These are phyloP conservation scores for Trogon melanurus DNA, from an alignment of 2,113 vertebrate species.

Conservation along the genomic window DNA sequence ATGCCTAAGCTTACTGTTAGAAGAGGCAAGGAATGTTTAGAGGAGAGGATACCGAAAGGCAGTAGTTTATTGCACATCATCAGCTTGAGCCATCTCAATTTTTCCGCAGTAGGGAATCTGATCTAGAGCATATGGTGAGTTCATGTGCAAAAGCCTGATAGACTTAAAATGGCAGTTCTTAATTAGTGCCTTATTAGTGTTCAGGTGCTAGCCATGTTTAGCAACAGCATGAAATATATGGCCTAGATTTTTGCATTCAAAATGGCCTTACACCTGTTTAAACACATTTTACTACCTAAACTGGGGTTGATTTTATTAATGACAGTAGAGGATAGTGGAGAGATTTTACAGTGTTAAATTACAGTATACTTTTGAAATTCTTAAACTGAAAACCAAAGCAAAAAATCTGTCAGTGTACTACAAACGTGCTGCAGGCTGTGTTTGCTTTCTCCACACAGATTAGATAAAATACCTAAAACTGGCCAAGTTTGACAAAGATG, in stretches of 20 bases:
- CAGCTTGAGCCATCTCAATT: slow-evolving; percentile 3
- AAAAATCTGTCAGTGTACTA: not conserved
- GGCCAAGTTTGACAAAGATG: slow-evolving; percentile 38
- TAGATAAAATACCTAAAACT: slow-evolving; percentile 16
- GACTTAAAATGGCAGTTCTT: slow-evolving; percentile 58
- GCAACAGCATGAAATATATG: slow-evolving; percentile 9
- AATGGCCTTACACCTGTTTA: not conserved
- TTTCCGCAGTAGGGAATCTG: slow-evolving; percentile 12
- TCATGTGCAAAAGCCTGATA: slow-evolving; percentile 4
- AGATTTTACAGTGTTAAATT: not conserved
- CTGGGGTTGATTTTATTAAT: not conserved
- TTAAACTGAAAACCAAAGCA: not conserved
- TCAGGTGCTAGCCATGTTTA: slow-evolving; percentile 48
- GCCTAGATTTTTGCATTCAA: not conserved
- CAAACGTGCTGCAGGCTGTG: not conserved
- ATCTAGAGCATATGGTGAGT: slow-evolving; percentile 50
- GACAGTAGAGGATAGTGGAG: not conserved
- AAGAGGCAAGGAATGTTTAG: not conserved
- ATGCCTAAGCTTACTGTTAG: not conserved
- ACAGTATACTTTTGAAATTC: not conserved
- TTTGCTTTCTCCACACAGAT: not conserved
- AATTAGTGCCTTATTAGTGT: slow-evolving; percentile 60
- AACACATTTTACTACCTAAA: not conserved
- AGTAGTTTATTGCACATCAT: slow-evolving; percentile 14
- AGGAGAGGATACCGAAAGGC: not conserved